Percentiles rank a stretch among this genome's conserved stretches.
These are phyloP conservation scores for Penaeus monodon DNA, from an alignment of 2,888 invertebrate species.

Conservation along the genomic window DNA sequence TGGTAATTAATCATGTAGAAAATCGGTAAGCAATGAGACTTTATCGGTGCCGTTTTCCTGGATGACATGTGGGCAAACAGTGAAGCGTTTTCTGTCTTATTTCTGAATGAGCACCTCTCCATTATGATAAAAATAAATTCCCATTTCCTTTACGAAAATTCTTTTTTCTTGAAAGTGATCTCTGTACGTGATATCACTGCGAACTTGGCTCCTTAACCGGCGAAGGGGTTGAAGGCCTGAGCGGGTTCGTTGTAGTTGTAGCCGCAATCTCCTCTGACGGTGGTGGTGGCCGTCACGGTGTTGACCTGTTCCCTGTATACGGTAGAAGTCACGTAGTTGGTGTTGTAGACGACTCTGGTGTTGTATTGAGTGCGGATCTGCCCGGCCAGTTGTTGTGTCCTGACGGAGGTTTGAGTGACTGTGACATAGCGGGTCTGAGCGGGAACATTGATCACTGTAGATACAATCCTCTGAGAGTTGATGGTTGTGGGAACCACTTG, in stretches of 20 bases:
- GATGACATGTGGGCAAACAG: too few relatives aligned
- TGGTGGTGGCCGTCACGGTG: constrained; percentile 43
- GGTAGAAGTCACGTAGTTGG: constrained; percentile 61
- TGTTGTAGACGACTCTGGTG: constrained; percentile 50
- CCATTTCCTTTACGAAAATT: too few relatives aligned
- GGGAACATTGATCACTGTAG: constrained; percentile 36
- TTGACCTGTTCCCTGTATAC: constrained; percentile 47
- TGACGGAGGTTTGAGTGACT: constrained; percentile 33
- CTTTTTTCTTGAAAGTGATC: background rate
- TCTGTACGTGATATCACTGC: background rate
- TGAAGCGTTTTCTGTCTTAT: too few relatives aligned
- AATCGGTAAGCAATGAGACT: too few relatives aligned
- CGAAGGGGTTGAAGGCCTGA: constrained; percentile 29
- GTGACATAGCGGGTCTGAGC: constrained; percentile 40
- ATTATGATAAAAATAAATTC: too few relatives aligned
- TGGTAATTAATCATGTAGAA: background rate
- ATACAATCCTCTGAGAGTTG: constrained; percentile 38
- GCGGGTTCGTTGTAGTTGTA: constrained; percentile 39
- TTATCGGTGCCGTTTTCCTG: too few relatives aligned
- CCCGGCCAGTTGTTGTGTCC: constrained; percentile 43
- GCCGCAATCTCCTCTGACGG: constrained; percentile 36
- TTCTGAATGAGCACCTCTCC: too few relatives aligned
- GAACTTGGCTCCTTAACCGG: background rate
- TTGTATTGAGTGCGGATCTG: constrained; percentile 35
- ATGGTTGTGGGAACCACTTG: constrained; percentile 53